Evolutionary conservation across 1,140 invertebrate genomes (phyloP), one percentile per base, ranked within the genome.

Genomic region (Magallana angulata): DNA sequence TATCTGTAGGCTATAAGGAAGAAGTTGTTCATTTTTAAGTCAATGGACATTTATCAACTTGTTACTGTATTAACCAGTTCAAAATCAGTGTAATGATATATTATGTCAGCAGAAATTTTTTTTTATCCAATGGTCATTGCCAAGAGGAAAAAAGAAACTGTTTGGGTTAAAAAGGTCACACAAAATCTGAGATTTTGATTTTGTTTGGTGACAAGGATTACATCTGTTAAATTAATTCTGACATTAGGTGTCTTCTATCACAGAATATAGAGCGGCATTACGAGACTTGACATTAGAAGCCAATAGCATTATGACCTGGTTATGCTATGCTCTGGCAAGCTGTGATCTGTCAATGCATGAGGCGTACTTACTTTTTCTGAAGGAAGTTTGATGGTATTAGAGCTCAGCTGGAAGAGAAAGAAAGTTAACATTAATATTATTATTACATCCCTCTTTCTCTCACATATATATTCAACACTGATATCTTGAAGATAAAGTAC

Each of bases 1-100:
- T 76, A 12, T 76, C 68, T 30, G 68, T 76, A 76, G 36, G 68
- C 68, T 76, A 76, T 24, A 76, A 76, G 68, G 68, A 76, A 76
- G 68, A 62, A 76, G 68, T 30, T 76, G 68, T 62, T 62, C n/a
- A 62, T 16, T 62, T 62, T 1, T 11, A 62, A 62, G 14, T 62
- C 60, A 62, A 12, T 62, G 12, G 60, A 12, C n/a, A 62, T 62
- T 60, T 16, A 62, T 62, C 60, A 62, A 62, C 14, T n/a, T 62
- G 60, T 62, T 62, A 14, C 8, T 12, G n/a, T n/a, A 16, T 62
- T 62, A 62, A 12, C 60, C n/a, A 62, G 8, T 12, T 62, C 12
- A 12, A 62, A 16, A 62, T 12, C n/a, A 16, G 0, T 24, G 24
- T 1, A 24, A 24, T 24, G 24, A 24, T 24, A 24, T 24, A 24